Evolutionary conservation across 2,888 invertebrate genomes (phyloP).

Genomic region (Drosophila rellima): DNA sequence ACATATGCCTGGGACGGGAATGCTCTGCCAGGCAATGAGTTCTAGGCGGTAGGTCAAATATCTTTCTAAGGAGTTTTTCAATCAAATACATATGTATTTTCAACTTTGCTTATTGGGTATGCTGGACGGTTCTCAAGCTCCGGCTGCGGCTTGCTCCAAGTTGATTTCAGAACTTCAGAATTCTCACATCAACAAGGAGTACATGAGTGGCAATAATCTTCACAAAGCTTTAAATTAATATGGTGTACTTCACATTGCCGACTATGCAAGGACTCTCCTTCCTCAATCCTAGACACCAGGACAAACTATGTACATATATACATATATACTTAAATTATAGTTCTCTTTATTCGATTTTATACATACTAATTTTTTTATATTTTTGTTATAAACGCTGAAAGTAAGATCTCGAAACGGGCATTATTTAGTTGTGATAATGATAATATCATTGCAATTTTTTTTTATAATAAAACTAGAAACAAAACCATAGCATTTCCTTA

Average conservation of each 20-base stretch:
- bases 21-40: slow-evolving; percentile 91
- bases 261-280: slow-evolving; percentile 53
- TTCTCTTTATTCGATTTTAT: too few species aligned
- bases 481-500: too few species aligned
- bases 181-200: slow-evolving; percentile 86
- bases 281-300: background rate
- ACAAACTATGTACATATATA: too few species aligned
- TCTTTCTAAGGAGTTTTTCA: too few species aligned
- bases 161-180: slow-evolving; percentile 88
- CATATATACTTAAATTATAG: background rate
- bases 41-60: slow-evolving; percentile 88
- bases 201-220: slow-evolving; percentile 86
- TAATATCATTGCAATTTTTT: too few species aligned
- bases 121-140: slow-evolving; percentile 86
- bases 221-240: slow-evolving; percentile 86
- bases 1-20: slow-evolving; percentile 92
- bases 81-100: background rate
- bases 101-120: slow-evolving; percentile 31
- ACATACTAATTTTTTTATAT: too few species aligned
- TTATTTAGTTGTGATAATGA: too few species aligned
- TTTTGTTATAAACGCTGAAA: too few species aligned
- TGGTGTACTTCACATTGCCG: slow-evolving; percentile 82
- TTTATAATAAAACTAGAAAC: too few species aligned
- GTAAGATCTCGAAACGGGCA: too few species aligned
- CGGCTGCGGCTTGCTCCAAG: slow-evolving; percentile 88